A percentile compares a stretch with the other conserved stretches of the same genome.
Evolutionary conservation across 2,113 vertebrate species (phyloP).

Genomic region (Solea senegalensis): DNA sequence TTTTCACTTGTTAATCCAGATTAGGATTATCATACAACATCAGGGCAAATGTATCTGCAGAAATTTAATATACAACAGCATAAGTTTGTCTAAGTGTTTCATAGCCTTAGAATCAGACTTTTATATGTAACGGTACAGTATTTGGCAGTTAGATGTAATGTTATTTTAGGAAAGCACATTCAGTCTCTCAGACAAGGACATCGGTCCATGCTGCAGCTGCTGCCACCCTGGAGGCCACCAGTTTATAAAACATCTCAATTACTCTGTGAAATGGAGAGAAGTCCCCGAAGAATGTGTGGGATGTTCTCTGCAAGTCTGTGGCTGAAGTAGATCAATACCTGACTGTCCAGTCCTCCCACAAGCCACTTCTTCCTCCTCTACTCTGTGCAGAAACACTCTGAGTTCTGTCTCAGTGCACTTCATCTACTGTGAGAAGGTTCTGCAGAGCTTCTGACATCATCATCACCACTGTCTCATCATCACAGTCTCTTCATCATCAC

Average conservation of each 20-base stretch:
- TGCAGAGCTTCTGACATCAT: too few species aligned
- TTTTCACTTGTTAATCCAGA: too few species aligned
- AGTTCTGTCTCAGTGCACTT: too few species aligned
- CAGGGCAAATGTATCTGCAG: too few species aligned
- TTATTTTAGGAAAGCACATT: background rate
- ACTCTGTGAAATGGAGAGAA: constrained; percentile 29
- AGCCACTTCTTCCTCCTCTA: constrained; percentile 1
- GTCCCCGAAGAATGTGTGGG: constrained; percentile 38
- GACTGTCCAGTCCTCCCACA: constrained; percentile 36
- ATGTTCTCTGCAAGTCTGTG: constrained; percentile 30
- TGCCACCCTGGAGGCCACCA: background rate
- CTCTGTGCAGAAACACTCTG: too few species aligned
- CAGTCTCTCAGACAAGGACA: background rate
- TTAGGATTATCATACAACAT: too few species aligned
- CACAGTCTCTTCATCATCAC: too few species aligned
- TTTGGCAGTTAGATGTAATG: background rate
- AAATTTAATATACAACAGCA: too few species aligned
- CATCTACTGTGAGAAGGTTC: too few species aligned
- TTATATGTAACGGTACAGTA: background rate
- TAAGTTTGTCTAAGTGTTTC: too few species aligned
- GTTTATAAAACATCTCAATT: constrained; percentile 44
- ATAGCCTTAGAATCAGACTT: too few species aligned
- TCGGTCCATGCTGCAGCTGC: background rate
- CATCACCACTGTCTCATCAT: too few species aligned
- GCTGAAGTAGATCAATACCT: constrained; percentile 52